Percentiles rank a stretch among this genome's conserved stretches.
Conservation (phyloP, 2,113 vertebrate species). For the Erythrolamprus reginae region DNA sequence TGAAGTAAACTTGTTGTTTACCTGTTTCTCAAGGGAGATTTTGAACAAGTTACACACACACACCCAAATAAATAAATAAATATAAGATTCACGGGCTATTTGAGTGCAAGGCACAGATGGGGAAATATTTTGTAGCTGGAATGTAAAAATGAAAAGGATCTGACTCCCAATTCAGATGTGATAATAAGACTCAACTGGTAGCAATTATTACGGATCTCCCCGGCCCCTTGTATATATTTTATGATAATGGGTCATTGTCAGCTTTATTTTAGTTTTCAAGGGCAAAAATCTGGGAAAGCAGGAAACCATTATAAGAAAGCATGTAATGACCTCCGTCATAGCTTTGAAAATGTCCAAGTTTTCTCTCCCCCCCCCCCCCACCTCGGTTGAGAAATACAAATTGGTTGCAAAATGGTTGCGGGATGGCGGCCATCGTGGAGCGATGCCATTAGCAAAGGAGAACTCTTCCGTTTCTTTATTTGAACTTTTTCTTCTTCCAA, state of each 20-base stretch:
- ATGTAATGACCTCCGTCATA: rapidly evolving
- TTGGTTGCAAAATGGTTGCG: not conserved
- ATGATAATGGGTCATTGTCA: constrained; percentile 31
- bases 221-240: constrained; percentile 43
- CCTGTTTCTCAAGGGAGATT: constrained; percentile 46
- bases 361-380: too few species aligned
- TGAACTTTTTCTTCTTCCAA: not conserved
- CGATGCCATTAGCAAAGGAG: not conserved
- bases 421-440: not conserved
- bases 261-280: constrained; percentile 31
- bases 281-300: not conserved
- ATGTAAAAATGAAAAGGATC: constrained; percentile 35
- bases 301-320: not conserved
- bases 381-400: not conserved
- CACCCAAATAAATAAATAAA: not conserved
- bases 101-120: constrained; percentile 12
- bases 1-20: constrained; percentile 52
- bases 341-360: not conserved
- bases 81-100: constrained; percentile 43
- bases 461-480: not conserved
- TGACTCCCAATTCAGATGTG: constrained; percentile 30
- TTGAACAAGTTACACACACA: not conserved
- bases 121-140: not conserved
- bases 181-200: constrained; percentile 43
- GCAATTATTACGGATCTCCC: constrained; percentile 49